Conservation (phyloP, 1,140 invertebrate genomes). For the Ostrea denselamellosa region DNA sequence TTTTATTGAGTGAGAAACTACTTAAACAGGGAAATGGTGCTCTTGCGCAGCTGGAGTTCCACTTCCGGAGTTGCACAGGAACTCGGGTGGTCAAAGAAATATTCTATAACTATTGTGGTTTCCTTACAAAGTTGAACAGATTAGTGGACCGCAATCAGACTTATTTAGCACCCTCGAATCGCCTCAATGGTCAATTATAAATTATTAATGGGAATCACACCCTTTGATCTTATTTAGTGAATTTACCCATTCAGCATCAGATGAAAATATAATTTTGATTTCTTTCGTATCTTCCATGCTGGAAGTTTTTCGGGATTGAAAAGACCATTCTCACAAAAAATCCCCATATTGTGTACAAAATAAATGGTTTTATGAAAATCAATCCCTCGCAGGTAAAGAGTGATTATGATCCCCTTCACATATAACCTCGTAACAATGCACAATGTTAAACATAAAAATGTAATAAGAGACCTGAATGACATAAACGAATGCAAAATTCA, state of each 20-base stretch:
- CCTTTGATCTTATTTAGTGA: slow-evolving; percentile 19
- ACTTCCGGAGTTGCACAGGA: slow-evolving; percentile 50
- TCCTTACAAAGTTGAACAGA: slow-evolving; percentile 35
- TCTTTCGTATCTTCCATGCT: slow-evolving; percentile 18
- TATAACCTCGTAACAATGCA: slow-evolving; percentile 29
- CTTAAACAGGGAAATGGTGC: slow-evolving; percentile 49
- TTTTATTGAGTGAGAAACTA: slow-evolving; percentile 30
- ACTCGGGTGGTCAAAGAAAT: slow-evolving; percentile 44
- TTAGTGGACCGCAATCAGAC: slow-evolving; percentile 28
- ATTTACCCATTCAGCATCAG: slow-evolving; percentile 2
- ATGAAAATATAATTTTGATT: slow-evolving; percentile 40
- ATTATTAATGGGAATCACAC: slow-evolving; percentile 33
- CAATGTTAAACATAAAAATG: slow-evolving; percentile 25
- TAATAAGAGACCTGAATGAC: slow-evolving; percentile 17
- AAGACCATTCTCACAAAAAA: slow-evolving; percentile 11
- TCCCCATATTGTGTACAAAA: slow-evolving; percentile 29
- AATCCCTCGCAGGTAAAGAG: not conserved
- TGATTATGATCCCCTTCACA: not conserved
- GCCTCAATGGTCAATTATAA: slow-evolving; percentile 38
- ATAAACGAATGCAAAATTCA: slow-evolving; percentile 25
- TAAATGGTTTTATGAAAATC: slow-evolving; percentile 35
- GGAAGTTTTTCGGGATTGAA: not conserved
- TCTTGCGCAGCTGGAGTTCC: slow-evolving; percentile 44
- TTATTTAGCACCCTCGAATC: slow-evolving; percentile 32
- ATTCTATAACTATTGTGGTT: slow-evolving; percentile 49